phyloP scores from a whole-genome alignment of 2,797 vertebrate genomes.

The Carduelis carduelis region DNA sequence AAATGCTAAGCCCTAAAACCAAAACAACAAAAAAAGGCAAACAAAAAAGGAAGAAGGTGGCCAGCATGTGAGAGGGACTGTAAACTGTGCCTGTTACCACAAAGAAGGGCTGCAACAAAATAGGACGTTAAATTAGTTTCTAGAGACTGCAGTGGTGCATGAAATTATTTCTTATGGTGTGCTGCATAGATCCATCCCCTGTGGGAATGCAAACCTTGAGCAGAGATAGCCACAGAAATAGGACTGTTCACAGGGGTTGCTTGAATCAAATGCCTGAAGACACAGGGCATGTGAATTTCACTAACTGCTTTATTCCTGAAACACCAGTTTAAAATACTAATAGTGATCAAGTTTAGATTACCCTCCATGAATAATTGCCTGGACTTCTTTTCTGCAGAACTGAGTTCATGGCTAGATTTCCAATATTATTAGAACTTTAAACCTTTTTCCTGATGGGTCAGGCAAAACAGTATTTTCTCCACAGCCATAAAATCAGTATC shows the following conservation, averaged over 20 bases:
- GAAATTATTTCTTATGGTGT: slow-evolving; percentile 84
- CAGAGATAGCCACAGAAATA: slow-evolving; percentile 68
- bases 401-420: background rate
- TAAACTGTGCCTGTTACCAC: slow-evolving; percentile 57
- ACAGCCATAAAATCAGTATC: background rate
- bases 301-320: background rate
- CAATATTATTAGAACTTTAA: slow-evolving; percentile 10
- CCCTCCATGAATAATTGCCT: background rate
- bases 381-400: background rate
- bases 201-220: slow-evolving; percentile 64
- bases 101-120: slow-evolving; percentile 69
- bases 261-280: background rate
- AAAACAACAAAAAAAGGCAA: background rate
- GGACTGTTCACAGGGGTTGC: background rate
- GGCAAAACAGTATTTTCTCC: background rate
- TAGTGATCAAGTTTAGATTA: background rate
- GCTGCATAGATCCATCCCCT: slow-evolving; percentile 75
- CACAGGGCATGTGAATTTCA: background rate
- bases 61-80: background rate
- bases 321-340: background rate
- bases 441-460: background rate
- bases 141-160: slow-evolving; percentile 82
- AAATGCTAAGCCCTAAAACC: slow-evolving; percentile 13
- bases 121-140: slow-evolving; percentile 79
- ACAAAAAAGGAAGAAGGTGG: background rate